phyloP scores from a whole-genome alignment of 2,888 invertebrate species.

The Lithosia quadra region DNA sequence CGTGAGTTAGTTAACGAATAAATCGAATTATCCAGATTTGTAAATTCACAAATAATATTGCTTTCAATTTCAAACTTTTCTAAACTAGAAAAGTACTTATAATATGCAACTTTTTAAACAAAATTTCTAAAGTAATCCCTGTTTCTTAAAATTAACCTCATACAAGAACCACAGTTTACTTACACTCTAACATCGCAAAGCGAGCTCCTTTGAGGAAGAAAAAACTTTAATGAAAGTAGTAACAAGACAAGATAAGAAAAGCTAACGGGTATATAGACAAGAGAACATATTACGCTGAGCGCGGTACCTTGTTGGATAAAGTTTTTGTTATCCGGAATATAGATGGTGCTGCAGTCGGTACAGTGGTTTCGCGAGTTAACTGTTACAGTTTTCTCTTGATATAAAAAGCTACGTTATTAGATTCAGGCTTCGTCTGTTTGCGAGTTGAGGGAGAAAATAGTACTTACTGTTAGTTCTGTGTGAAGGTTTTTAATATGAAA shows the following conservation, averaged over 20 bases:
- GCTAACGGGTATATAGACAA: conserved; percentile 39
- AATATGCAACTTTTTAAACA: neutral
- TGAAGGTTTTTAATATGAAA: neutral
- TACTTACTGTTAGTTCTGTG: neutral
- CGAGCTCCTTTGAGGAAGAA: conserved; percentile 31
- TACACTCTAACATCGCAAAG: conserved; percentile 40
- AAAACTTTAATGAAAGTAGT: conserved; percentile 51
- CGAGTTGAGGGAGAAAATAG: neutral
- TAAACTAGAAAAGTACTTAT: too few relatives aligned
- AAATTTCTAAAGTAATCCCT: neutral
- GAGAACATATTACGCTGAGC: conserved; percentile 14
- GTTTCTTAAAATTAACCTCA: conserved; percentile 5
- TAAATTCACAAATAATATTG: too few relatives aligned
- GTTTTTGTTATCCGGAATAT: conserved; percentile 26
- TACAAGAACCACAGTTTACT: conserved; percentile 5
- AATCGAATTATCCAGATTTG: too few relatives aligned
- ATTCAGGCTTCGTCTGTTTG: neutral
- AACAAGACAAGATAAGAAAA: conserved; percentile 39
- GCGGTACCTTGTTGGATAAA: conserved; percentile 29
- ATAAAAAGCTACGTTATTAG: conserved; percentile 17
- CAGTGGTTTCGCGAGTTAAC: conserved; percentile 15
- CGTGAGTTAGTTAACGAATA: too few relatives aligned
- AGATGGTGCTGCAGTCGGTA: conserved; percentile 14
- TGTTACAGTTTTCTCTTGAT: conserved; percentile 5
- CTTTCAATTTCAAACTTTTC: neutral